A percentile compares a stretch with the other conserved stretches of the same genome.
These are phyloP conservation scores for Amblyjoppa fuscipennis DNA, from an alignment of 2,888 invertebrate genomes.

Conservation along the genomic window DNA sequence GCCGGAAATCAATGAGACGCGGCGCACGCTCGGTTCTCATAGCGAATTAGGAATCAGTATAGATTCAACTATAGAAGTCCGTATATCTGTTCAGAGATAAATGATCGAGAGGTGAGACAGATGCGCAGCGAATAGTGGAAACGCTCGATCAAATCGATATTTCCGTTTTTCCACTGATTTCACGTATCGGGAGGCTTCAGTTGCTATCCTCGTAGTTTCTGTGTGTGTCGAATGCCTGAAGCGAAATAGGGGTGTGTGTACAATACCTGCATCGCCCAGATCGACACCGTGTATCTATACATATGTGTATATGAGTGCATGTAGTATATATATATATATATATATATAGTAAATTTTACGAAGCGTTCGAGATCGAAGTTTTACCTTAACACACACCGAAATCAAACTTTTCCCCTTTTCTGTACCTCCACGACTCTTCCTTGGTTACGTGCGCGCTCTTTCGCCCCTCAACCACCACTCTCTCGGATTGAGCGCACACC, in stretches of 20 bases:
- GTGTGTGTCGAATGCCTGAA: neutral
- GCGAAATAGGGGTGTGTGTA: neutral
- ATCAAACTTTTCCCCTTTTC: conserved; percentile 18
- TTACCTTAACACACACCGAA: conserved; percentile 16
- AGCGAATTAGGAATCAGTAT: conserved; percentile 45
- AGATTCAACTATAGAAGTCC: conserved; percentile 7
- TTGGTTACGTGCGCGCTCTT: conserved; percentile 23
- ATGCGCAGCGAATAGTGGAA: neutral
- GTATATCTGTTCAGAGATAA: conserved; percentile 8
- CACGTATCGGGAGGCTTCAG: neutral
- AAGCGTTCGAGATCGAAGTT: conserved; percentile 14
- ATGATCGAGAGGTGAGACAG: neutral
- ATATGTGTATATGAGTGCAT: no score
- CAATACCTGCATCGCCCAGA: neutral
- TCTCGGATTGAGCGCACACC: conserved; percentile 48
- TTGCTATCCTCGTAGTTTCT: neutral
- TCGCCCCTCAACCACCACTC: conserved; percentile 51
- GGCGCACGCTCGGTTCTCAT: conserved; percentile 15
- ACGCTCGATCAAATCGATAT: conserved; percentile 63
- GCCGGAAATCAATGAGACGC: conserved; percentile 61
- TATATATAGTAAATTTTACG: neutral
- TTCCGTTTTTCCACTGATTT: conserved; percentile 57
- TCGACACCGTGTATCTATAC: no score
- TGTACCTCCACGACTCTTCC: conserved; percentile 9
- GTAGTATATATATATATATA: neutral